These are phyloP conservation scores for Apocrypta bakeri DNA, from an alignment of 1,140 invertebrate species.

Conservation along the genomic window DNA sequence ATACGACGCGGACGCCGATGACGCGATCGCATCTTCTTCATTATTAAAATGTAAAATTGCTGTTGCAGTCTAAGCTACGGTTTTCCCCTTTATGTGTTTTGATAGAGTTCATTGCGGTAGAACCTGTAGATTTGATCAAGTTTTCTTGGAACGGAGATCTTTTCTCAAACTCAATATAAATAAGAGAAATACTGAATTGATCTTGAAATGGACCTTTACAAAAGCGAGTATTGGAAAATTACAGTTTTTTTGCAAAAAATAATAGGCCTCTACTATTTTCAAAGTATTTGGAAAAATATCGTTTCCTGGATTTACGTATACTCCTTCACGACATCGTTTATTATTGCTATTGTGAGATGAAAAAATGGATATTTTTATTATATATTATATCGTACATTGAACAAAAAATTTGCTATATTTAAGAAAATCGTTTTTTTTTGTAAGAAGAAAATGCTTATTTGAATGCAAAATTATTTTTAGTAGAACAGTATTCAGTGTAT, in stretches of 20 bases:
- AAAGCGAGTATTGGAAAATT: slow-evolving; percentile 19
- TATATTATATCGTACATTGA: no score
- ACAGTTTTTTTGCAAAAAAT: slow-evolving; percentile 24
- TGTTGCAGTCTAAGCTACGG: neutral
- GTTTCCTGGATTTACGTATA: slow-evolving; percentile 10
- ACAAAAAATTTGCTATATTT: no score
- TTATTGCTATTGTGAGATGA: slow-evolving; percentile 12
- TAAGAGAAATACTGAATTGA: neutral
- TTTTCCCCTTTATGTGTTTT: neutral
- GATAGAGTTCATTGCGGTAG: neutral
- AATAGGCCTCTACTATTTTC: slow-evolving; percentile 7
- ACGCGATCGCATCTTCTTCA: neutral
- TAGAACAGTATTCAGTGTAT: no score
- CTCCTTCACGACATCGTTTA: neutral
- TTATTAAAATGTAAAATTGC: neutral
- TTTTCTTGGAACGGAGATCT: no score
- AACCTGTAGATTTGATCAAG: neutral
- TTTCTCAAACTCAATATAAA: no score
- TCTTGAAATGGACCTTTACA: neutral
- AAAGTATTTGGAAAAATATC: slow-evolving; percentile 9
- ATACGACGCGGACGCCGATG: neutral
- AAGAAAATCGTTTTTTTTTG: no score
- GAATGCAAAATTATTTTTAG: no score
- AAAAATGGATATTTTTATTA: no score
- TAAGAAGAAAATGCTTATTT: no score